Conservation (phyloP, 2,888 invertebrate species). For the Epistrophella euchroma region DNA sequence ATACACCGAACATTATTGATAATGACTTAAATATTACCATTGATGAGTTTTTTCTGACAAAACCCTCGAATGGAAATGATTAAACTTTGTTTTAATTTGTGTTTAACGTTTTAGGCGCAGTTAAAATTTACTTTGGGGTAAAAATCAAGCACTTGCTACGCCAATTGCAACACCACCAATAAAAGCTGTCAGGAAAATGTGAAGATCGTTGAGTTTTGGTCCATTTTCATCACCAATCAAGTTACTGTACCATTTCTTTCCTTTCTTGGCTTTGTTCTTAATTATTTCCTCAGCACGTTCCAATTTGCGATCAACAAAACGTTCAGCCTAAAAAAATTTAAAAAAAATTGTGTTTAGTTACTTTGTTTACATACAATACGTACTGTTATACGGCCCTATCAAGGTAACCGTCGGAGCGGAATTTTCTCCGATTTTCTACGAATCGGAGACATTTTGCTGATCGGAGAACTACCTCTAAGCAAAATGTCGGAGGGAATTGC, state of each 20-base stretch:
- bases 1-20: slow-evolving; percentile 31
- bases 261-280: slow-evolving; percentile 89
- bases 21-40: slow-evolving; percentile 35
- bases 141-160: slow-evolving; percentile 80
- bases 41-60: slow-evolving; percentile 19
- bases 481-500: no score
- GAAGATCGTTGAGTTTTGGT: slow-evolving; percentile 89
- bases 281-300: slow-evolving; percentile 91
- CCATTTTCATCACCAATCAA: slow-evolving; percentile 87
- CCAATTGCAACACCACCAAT: slow-evolving; percentile 92
- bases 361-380: background rate
- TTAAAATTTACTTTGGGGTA: slow-evolving; percentile 43
- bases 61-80: slow-evolving; percentile 41
- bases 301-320: slow-evolving; percentile 91
- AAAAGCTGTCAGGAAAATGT: slow-evolving; percentile 92
- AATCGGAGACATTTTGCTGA: no score
- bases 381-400: no score
- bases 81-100: slow-evolving; percentile 1
- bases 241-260: slow-evolving; percentile 90
- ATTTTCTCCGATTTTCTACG: no score
- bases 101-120: background rate
- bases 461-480: no score
- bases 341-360: background rate
- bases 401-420: no score
- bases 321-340: slow-evolving; percentile 89